These are phyloP conservation scores for Ptilonorhynchus violaceus DNA, from an alignment of 2,113 vertebrate genomes.

Conservation along the genomic window DNA sequence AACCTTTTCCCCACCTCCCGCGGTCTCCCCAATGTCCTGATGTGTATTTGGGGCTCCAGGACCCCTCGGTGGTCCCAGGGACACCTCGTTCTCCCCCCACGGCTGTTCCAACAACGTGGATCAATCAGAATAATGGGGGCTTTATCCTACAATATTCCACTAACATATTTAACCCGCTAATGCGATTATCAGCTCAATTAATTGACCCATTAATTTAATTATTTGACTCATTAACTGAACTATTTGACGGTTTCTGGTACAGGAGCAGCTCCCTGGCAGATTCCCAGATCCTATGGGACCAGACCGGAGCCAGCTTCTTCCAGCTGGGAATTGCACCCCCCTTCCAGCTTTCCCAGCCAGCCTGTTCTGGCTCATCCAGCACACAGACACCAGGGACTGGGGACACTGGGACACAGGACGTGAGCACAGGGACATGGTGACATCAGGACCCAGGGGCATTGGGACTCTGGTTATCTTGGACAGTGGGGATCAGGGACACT, in stretches of 20 bases:
- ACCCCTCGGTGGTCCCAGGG: accelerated
- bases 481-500: background rate
- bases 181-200: accelerated
- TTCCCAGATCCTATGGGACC: background rate
- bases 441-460: background rate
- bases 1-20: background rate
- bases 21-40: accelerated
- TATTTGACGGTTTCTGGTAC: too few relatives aligned
- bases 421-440: too few relatives aligned
- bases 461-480: background rate
- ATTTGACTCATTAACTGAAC: accelerated
- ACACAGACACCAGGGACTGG: background rate
- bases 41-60: too few relatives aligned
- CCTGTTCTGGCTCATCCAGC: accelerated
- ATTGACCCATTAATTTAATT: accelerated
- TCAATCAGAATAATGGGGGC: accelerated
- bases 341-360: background rate
- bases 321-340: accelerated
- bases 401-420: background rate
- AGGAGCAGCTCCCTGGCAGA: background rate
- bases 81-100: accelerated
- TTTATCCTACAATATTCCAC: accelerated
- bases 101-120: background rate
- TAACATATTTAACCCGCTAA: background rate
- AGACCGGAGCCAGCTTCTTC: accelerated